These are phyloP conservation scores for Rhabdophis nuchalis DNA, from an alignment of 2,797 vertebrate genomes.

Conservation along the genomic window DNA sequence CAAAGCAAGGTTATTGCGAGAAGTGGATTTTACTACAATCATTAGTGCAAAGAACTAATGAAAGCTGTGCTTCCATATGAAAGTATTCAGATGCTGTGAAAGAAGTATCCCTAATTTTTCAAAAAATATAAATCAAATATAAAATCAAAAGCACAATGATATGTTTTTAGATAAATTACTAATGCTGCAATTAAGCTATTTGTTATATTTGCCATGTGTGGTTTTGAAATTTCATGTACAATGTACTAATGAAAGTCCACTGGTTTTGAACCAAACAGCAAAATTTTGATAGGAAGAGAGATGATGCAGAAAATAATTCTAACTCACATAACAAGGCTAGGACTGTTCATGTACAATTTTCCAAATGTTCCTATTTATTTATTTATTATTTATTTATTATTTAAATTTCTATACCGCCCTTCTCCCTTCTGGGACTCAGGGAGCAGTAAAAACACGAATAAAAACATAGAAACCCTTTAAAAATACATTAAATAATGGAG, in stretches of 20 bases:
- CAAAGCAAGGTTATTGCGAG: constrained; percentile 27
- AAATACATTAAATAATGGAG: too few species aligned
- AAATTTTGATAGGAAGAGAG: background rate
- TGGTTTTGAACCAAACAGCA: background rate
- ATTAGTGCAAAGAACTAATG: constrained; percentile 14
- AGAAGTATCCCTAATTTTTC: constrained; percentile 13
- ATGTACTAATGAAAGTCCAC: background rate
- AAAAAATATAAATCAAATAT: constrained; percentile 29
- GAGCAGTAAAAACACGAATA: too few species aligned
- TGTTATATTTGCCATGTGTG: background rate
- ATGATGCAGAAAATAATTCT: background rate
- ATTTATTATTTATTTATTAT: too few species aligned
- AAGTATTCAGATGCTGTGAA: constrained; percentile 23
- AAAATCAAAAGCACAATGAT: constrained; percentile 15
- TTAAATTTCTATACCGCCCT: too few species aligned
- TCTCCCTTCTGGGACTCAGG: too few species aligned
- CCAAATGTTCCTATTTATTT: background rate
- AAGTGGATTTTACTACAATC: constrained; percentile 8
- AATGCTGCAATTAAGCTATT: background rate
- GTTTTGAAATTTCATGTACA: background rate
- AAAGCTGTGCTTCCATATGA: constrained; percentile 26
- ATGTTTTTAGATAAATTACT: background rate
- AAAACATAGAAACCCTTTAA: too few species aligned
- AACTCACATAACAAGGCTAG: background rate
- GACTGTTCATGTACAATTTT: background rate